Base-by-base conservation (phyloP, 2,888 invertebrate genomes). In the Argyresthia albistria region DNA sequence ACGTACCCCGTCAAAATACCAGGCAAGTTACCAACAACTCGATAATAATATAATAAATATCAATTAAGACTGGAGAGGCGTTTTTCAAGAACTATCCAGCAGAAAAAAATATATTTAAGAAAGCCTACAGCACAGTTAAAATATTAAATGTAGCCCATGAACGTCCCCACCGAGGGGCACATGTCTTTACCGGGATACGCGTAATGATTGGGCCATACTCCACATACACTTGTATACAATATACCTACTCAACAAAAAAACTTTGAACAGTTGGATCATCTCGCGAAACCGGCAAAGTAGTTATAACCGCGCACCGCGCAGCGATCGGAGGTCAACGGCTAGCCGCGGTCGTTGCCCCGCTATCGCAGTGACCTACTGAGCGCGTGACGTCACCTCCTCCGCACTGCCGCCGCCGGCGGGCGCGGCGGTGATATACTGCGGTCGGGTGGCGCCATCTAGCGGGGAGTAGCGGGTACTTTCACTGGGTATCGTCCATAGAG, bases 331-430 rank as follows among this genome's bases (percentile, higher is more conserved):
- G 88, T 88, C 88, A 88, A 88, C 88, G 88, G 84, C 88, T 87
- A 88, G 83, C 84, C 80, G 88, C 88, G 88, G 88, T 87, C 88
- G 87, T 88, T 87, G 88, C 87, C 87, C 88, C 77, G 86, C 86
- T 87, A 87, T 87, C 87, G 86, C 78, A 87, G 84, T 88, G 88
- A 88, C 88, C 88, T 87, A 88, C 87, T 88, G 80, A 88, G 87
- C 84, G 86, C 68, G 88, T 83, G 87, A 89, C 87, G 87, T 87
- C 87, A 87, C 65, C 76, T 67, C 76, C 76, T 67, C 76, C 78
- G 79, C 82, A 77, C 78, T 78, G 79, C 76, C 73, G 11, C 35
- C 12, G 46, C 46, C 11, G 11, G 6, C 14, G 15, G 14, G 42
- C 46, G 45, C 50, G 75, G 72, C 76, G 75, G 75, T 75, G 74